Base-by-base conservation (phyloP, 2,888 invertebrate species). In the Platycheirus albimanus region DNA sequence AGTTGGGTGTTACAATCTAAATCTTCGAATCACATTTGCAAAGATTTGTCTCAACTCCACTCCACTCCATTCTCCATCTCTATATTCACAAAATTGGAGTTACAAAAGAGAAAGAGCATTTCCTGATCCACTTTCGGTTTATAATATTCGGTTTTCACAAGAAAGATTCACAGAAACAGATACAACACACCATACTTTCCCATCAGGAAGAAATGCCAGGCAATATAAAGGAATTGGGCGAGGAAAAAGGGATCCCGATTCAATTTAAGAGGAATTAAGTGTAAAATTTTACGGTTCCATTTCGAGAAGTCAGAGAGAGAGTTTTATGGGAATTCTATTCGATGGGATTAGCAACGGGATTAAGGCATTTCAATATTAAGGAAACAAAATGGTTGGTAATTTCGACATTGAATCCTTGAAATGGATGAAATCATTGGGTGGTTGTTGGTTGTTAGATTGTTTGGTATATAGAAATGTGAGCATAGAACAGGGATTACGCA, bases 1-100 rank as follows among this genome's bases (percentile, higher is more conserved):
- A 84, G 84, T 84, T 84, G 84, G 84, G 84, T 84, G 84, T 84
- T 84, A 84, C 79, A 84, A 84, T 79, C 84, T 79, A 84, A 84
- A 84, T 84, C 84, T 74, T 84, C 41, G 69, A 84, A 75, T 79
- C 84, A 84, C 84, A 84, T 84, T 84, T 84, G 69, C 84, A 84
- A 75, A 79, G 79, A 84, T 84, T 84, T 79, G 38, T 72, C 70
- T 66, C 72, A 7, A 10, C 30, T 15, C 52, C 13, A 20, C 15
- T 43, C 3, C 28, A 24, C 6, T 3, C 24, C 3, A 6, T 4
- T 24, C 3, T 24, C 24, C n/a, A 4, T 24, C 24, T 24, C 24
- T 24, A 6, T n/a, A n/a, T n/a, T 13, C 24, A n/a, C 10, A 41
- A 1, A 11, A 15, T 11, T 19, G 28, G n/a, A 64, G 24, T 3